Evolutionary conservation across 2,113 vertebrate genomes (phyloP).

Genomic region (Puntigrus tetrazona): DNA sequence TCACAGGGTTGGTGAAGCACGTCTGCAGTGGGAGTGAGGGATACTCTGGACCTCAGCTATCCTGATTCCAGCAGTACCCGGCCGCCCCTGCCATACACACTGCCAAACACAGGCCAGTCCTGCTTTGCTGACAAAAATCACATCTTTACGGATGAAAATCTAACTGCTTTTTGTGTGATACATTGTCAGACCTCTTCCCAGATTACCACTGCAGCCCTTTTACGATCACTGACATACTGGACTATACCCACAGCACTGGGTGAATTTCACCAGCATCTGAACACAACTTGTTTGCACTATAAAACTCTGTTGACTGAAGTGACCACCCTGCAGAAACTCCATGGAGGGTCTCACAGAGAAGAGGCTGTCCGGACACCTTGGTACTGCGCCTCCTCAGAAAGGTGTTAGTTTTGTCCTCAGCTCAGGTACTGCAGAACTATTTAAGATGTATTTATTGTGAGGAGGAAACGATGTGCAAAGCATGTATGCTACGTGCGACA

Average conservation of each 20-base stretch:
- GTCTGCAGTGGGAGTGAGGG: constrained; percentile 31
- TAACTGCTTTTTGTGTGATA: not conserved
- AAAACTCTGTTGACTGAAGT: constrained; percentile 67
- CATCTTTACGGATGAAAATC: not conserved
- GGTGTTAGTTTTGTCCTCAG: constrained; percentile 88
- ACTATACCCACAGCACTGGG: constrained; percentile 60
- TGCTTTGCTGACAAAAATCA: not conserved
- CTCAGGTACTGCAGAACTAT: constrained; percentile 99
- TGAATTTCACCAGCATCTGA: constrained; percentile 61
- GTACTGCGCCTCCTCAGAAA: constrained; percentile 82
- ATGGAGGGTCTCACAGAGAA: constrained; percentile 64
- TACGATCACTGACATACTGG: constrained; percentile 68
- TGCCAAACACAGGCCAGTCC: constrained; percentile 79
- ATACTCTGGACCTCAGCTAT: constrained; percentile 47
- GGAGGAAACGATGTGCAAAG: constrained; percentile 82
- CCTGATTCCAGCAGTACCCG: constrained; percentile 53
- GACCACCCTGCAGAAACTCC: constrained; percentile 60
- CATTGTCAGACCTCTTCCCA: constrained; percentile 74
- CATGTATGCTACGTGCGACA: constrained; percentile 88
- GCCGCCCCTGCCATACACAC: constrained; percentile 60
- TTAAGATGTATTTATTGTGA: constrained; percentile 91
- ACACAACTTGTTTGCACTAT: constrained; percentile 93
- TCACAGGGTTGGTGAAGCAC: constrained; percentile 55
- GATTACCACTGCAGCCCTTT: constrained; percentile 75
- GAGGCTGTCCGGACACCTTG: constrained; percentile 74